phyloP scores from a whole-genome alignment of 2,888 invertebrate species.

The Onchidella celtica region DNA sequence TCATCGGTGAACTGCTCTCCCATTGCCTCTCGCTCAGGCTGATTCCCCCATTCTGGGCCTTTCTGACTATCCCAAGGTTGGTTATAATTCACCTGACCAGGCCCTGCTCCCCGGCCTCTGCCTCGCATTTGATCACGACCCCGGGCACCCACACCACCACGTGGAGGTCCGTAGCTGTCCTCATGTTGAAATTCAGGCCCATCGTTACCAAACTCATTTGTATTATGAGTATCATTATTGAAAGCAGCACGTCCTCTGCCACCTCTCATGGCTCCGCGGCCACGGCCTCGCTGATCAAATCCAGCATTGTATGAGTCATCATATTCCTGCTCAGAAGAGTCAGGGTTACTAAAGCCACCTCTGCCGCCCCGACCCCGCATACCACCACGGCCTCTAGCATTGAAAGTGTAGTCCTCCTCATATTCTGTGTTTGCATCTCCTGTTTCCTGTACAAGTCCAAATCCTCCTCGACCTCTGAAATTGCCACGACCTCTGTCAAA shows the following conservation, averaged over 20 bases:
- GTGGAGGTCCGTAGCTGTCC: neutral
- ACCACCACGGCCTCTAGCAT: constrained; percentile 15
- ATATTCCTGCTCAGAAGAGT: neutral
- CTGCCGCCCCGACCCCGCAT: constrained; percentile 28
- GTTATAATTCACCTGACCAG: too few species aligned
- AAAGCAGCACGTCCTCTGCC: constrained; percentile 1
- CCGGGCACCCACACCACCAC: neutral
- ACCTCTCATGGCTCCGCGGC: constrained; percentile 12
- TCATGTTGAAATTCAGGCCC: neutral
- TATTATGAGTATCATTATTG: neutral
- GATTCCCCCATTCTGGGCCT: too few species aligned
- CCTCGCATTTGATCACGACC: constrained; percentile 11
- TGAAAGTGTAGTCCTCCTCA: neutral
- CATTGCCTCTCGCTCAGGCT: too few species aligned
- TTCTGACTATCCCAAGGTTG: too few species aligned
- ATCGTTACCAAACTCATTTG: constrained; percentile 27
- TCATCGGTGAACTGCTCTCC: too few species aligned
- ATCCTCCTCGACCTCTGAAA: constrained; percentile 31
- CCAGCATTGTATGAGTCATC: neutral
- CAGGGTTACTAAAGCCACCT: neutral
- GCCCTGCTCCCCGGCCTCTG: constrained; percentile 27
- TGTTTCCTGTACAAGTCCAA: neutral
- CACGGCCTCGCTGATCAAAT: neutral
- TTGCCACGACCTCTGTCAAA: neutral
- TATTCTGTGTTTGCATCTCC: too few species aligned